Evolutionary conservation across 2,888 invertebrate genomes (phyloP).

Genomic region (Ectemnius lituratus): DNA sequence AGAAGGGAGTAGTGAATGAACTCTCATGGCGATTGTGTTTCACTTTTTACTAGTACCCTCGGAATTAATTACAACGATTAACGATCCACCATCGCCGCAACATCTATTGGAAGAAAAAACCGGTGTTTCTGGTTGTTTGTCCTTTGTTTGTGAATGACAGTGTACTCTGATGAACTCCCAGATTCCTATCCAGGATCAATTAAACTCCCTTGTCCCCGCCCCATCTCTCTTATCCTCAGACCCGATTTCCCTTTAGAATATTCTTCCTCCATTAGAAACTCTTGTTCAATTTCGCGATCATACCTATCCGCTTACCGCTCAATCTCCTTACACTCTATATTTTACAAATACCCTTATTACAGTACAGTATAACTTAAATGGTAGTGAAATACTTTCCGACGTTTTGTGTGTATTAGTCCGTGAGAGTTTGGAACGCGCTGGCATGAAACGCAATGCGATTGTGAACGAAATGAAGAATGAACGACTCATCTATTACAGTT

Average conservation of each 20-base stretch:
- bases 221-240: neutral
- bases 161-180: too few species aligned
- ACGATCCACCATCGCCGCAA: neutral
- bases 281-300: neutral
- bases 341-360: constrained; percentile 4
- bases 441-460: neutral
- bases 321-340: neutral
- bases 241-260: constrained; percentile 1
- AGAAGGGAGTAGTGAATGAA: neutral
- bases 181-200: too few species aligned
- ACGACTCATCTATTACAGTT: too few species aligned
- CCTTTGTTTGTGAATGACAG: neutral
- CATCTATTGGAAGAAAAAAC: constrained; percentile 4
- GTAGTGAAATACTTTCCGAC: constrained; percentile 10
- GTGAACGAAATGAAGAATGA: too few species aligned
- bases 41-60: constrained; percentile 6
- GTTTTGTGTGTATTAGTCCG: neutral
- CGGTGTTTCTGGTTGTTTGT: neutral
- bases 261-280: neutral
- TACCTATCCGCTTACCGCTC: neutral
- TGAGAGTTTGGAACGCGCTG: neutral
- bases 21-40: neutral
- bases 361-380: neutral
- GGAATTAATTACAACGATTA: constrained; percentile 4
- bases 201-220: neutral